Evolutionary conservation across 2,888 invertebrate genomes (phyloP).

Genomic region (Papilio gigon): DNA sequence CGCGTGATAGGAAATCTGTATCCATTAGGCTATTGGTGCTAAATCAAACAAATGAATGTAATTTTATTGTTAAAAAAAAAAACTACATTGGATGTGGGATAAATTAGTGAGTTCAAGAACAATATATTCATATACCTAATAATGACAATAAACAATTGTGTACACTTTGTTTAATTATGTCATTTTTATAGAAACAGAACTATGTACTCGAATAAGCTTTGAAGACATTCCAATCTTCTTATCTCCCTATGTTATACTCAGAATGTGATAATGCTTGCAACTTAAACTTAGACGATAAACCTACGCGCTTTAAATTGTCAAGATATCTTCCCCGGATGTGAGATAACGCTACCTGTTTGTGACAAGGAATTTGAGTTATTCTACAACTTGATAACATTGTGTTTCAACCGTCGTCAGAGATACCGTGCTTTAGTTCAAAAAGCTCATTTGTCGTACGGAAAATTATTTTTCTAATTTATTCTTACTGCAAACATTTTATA

Average conservation of each 20-base stretch:
- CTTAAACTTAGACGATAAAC: slow-evolving; percentile 27
- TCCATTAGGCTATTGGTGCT: too few relatives aligned
- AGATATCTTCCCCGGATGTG: slow-evolving; percentile 44
- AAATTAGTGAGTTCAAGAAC: background rate
- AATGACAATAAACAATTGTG: too few relatives aligned
- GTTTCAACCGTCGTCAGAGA: background rate
- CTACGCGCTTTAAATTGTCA: slow-evolving; percentile 36
- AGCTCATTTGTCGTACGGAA: background rate
- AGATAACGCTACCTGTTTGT: slow-evolving; percentile 48
- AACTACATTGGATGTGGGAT: background rate
- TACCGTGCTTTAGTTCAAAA: background rate
- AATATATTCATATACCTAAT: too few relatives aligned
- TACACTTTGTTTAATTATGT: too few relatives aligned
- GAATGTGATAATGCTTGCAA: slow-evolving; percentile 19
- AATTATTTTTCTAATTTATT: background rate
- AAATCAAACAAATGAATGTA: too few relatives aligned
- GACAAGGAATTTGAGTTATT: slow-evolving; percentile 46
- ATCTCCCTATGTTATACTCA: background rate
- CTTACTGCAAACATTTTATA: background rate
- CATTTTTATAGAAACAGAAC: too few relatives aligned
- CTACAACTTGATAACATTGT: slow-evolving; percentile 42
- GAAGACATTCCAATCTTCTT: background rate
- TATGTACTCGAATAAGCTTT: too few relatives aligned
- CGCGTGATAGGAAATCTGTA: too few relatives aligned
- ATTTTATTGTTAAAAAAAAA: too few relatives aligned